Evolutionary conservation across 1,140 invertebrate species (phyloP), one percentile per base, ranked within the genome.

Genomic region (Globodera rostochiensis): DNA sequence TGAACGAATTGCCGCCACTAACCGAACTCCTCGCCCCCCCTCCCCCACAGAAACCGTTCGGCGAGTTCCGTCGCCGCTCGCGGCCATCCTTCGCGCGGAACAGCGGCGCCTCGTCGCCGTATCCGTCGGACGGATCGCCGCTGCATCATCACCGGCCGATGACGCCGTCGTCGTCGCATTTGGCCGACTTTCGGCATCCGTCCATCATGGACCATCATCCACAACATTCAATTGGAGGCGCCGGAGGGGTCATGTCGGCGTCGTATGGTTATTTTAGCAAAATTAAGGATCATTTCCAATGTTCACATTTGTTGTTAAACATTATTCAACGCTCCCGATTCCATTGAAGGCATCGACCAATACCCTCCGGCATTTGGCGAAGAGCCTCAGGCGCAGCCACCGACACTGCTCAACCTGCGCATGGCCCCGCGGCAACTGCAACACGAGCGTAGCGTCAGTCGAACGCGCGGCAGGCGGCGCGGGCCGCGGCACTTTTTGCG

Each of bases 361-460:
- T 25, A 69, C n/a, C 46, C 53, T 49, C 49, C 53, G 57, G 9
- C 75, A 36, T 21, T 77, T 19, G 25, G 69, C 69, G 50, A 15
- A 67, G 36, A 21, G 66, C 45, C 66, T 1, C 78, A 77, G 57
- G 45, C 78, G 36, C 21, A 50, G 11, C 78, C 78, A 64, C 11
- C 75, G 25, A 9, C 83, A 19, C 19, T 84, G 49, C 66, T 25
- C 15, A 67, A 84, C 47, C 19, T 79, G 13, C 45, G 64, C 19
- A 60, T 83, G 57, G 57, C 19, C 6, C 57, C 57, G 57, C 57
- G 11, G 11, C 57, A 64, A 25, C 69, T 77, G 47, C 60, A 49
- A 47, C 60, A 21, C 46, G 19, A 21, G 79, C 81, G 60, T 46
- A 60, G 45, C 57, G 77, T 74, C 45, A 64, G 19, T 36, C 46